Percentiles rank a stretch among this genome's conserved stretches.
phyloP scores from a whole-genome alignment of 2,888 invertebrate species.

The Drosophila borborema region DNA sequence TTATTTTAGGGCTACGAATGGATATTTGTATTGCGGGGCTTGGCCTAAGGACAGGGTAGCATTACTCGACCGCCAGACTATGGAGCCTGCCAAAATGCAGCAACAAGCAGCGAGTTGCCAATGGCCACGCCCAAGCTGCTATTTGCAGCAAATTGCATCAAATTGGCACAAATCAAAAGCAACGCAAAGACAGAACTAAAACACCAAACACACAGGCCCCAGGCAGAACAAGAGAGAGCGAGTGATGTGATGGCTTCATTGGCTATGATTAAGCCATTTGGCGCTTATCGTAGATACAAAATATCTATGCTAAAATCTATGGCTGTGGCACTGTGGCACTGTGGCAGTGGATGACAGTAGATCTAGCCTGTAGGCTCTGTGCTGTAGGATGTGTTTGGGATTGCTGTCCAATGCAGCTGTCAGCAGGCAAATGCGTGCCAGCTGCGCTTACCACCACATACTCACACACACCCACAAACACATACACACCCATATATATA shows the following conservation, averaged over 20 bases:
- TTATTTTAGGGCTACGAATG: constrained; percentile 3
- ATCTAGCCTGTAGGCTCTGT: constrained; percentile 17
- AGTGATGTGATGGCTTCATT: constrained; percentile 2
- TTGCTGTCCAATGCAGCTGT: constrained; percentile 44
- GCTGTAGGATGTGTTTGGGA: constrained; percentile 11
- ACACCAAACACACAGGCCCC: not conserved
- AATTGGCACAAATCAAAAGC: constrained; percentile 37
- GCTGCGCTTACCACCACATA: constrained; percentile 6
- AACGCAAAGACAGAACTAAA: constrained; percentile 20
- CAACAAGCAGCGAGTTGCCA: constrained; percentile 20
- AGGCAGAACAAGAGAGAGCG: not conserved
- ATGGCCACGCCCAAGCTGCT: constrained; percentile 17
- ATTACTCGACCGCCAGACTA: not conserved
- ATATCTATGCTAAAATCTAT: constrained; percentile 45
- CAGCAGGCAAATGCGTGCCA: constrained; percentile 38
- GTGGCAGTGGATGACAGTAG: not conserved
- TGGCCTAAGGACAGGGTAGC: not conserved
- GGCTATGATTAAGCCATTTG: constrained; percentile 44
- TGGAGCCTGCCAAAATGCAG: constrained; percentile 11
- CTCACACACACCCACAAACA: not conserved
- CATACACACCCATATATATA: constrained; percentile 16
- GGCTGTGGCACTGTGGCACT: constrained; percentile 3
- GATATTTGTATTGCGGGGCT: not conserved
- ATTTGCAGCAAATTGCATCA: constrained; percentile 24
- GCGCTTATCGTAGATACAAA: constrained; percentile 40